These are phyloP conservation scores for Lycocerus yunnanus DNA, from an alignment of 2,888 invertebrate genomes.

Conservation along the genomic window DNA sequence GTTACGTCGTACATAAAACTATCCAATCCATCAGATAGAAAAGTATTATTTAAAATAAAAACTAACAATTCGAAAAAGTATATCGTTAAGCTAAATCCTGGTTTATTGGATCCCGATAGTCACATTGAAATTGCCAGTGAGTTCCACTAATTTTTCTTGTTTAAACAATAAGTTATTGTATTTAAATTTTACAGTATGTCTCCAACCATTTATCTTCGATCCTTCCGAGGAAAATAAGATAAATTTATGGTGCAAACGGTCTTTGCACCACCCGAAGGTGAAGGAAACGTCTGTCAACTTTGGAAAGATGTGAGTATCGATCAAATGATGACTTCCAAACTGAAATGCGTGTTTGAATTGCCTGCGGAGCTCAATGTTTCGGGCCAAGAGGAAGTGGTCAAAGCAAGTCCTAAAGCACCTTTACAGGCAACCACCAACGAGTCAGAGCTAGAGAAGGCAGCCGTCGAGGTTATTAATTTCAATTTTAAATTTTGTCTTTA, in stretches of 20 bases:
- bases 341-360: conserved; percentile 94
- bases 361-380: conserved; percentile 56
- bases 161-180: neutral
- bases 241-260: conserved; percentile 99
- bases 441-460: conserved; percentile 68
- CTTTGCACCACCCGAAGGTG: conserved; percentile 77
- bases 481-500: neutral
- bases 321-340: conserved; percentile 93
- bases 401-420: conserved; percentile 45
- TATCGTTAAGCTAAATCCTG: conserved; percentile 98
- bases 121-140: conserved; percentile 86
- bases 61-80: conserved; percentile 99
- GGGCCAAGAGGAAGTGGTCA: conserved; percentile 42
- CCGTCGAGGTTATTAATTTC: conserved; percentile 65
- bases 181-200: conserved; percentile 74
- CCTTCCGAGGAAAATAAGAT: conserved; percentile 94
- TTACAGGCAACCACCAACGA: conserved; percentile 47
- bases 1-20: conserved; percentile 89
- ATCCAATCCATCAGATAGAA: conserved; percentile 83
- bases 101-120: conserved; percentile 76
- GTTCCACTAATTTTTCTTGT: conserved; percentile 43
- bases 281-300: conserved; percentile 62
- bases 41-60: conserved; percentile 98
- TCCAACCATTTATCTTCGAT: conserved; percentile 94
- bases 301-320: conserved; percentile 89